A percentile compares a stretch with the other conserved stretches of the same genome.
These are phyloP conservation scores for Cacoxenus indagator DNA, from an alignment of 2,888 invertebrate genomes.

Conservation along the genomic window DNA sequence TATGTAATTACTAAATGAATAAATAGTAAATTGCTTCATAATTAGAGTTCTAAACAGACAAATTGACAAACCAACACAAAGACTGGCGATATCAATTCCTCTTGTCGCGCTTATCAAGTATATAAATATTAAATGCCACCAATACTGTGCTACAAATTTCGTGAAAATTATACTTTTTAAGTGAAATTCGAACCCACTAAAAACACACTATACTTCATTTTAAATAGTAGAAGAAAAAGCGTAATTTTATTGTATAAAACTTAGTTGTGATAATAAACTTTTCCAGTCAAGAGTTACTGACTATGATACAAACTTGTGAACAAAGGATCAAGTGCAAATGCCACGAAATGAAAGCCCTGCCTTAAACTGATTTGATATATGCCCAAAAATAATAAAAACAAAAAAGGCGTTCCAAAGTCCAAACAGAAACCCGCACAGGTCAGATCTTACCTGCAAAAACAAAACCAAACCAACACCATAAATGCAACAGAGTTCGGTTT, in stretches of 20 bases:
- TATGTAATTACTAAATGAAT: too few species aligned
- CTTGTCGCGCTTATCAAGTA: too few species aligned
- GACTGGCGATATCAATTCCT: too few species aligned
- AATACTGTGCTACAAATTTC: too few species aligned
- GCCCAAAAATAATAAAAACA: constrained; percentile 35
- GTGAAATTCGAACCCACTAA: constrained; percentile 41
- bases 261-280: constrained; percentile 1
- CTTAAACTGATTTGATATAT: not conserved
- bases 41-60: too few species aligned
- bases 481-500: not conserved
- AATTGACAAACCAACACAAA: too few species aligned
- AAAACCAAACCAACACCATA: not conserved
- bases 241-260: not conserved
- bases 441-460: not conserved
- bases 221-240: constrained; percentile 6
- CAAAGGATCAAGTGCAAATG: not conserved
- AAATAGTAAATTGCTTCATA: too few species aligned
- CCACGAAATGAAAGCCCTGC: not conserved
- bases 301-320: constrained; percentile 9
- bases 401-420: not conserved
- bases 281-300: not conserved
- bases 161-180: too few species aligned
- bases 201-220: constrained; percentile 35
- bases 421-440: not conserved
- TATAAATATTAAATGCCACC: too few species aligned